Evolutionary conservation across 2,888 invertebrate genomes (phyloP).

Genomic region (Darwinula stevensoni): DNA sequence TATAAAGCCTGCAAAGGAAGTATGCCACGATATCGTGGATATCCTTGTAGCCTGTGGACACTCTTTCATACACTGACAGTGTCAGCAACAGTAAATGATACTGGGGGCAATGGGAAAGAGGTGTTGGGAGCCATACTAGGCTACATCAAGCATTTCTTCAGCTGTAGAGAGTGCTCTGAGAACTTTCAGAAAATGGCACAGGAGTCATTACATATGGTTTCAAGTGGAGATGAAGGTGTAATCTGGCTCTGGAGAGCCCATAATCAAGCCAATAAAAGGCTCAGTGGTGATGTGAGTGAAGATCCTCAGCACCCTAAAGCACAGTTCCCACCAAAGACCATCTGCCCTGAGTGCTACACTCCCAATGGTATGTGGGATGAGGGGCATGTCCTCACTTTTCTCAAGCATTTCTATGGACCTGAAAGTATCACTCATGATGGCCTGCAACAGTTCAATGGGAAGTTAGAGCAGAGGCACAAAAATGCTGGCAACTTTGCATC

Average conservation of each 20-base stretch:
- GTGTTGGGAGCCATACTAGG: constrained; percentile 54
- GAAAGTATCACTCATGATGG: neutral
- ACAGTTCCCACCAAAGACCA: constrained; percentile 37
- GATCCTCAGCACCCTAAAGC: constrained; percentile 67
- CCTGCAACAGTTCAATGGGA: too few species aligned
- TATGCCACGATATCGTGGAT: constrained; percentile 39
- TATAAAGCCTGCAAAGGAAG: constrained; percentile 65
- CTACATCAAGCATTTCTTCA: constrained; percentile 72
- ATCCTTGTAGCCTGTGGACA: constrained; percentile 82
- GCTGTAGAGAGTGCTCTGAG: constrained; percentile 60
- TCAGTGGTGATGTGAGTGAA: constrained; percentile 58
- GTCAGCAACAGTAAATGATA: constrained; percentile 24
- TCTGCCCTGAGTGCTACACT: constrained; percentile 1
- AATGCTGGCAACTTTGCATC: too few species aligned
- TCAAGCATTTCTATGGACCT: neutral
- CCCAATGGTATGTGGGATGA: neutral
- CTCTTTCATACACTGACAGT: constrained; percentile 75
- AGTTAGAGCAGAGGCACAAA: too few species aligned
- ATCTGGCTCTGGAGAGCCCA: constrained; percentile 85
- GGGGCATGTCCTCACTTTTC: neutral
- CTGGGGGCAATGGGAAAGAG: constrained; percentile 14
- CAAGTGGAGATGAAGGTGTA: constrained; percentile 36
- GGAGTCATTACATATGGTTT: constrained; percentile 33
- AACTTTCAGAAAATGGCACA: constrained; percentile 68
- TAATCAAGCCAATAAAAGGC: constrained; percentile 59